These are phyloP conservation scores for Pseudorectes ferrugineus DNA, from an alignment of 2,113 vertebrate genomes.

Conservation along the genomic window DNA sequence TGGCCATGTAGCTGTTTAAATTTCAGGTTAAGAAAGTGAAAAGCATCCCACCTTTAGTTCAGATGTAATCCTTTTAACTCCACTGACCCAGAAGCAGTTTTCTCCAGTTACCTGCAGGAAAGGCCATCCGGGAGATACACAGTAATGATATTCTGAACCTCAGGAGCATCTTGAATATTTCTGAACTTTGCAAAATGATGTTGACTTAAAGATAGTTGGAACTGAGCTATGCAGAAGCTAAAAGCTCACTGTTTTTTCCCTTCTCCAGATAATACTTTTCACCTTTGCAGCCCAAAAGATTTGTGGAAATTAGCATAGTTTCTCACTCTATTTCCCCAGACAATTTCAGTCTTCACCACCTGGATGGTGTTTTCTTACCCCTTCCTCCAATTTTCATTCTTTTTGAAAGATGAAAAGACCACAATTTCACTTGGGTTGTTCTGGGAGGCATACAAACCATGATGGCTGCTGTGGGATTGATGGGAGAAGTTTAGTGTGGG, in stretches of 20 bases:
- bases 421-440: neutral
- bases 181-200: neutral
- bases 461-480: conserved; percentile 19
- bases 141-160: neutral
- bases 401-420: neutral
- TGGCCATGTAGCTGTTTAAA: neutral
- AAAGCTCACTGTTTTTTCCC: neutral
- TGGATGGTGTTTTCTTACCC: neutral
- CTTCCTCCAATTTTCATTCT: neutral
- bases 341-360: neutral
- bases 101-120: neutral
- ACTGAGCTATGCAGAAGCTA: neutral
- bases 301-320: neutral
- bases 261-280: neutral
- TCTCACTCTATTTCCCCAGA: neutral
- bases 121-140: fast-evolving
- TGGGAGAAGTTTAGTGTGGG: neutral
- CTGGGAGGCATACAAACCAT: neutral
- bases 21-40: neutral
- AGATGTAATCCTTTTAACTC: neutral
- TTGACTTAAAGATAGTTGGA: neutral
- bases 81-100: neutral
- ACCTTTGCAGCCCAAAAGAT: neutral
- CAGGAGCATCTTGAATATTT: neutral
- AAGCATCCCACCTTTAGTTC: neutral